These are phyloP conservation scores for Chiridota heheva DNA, from an alignment of 35 echinoderm and acorn worm genomes.

Conservation along the genomic window DNA sequence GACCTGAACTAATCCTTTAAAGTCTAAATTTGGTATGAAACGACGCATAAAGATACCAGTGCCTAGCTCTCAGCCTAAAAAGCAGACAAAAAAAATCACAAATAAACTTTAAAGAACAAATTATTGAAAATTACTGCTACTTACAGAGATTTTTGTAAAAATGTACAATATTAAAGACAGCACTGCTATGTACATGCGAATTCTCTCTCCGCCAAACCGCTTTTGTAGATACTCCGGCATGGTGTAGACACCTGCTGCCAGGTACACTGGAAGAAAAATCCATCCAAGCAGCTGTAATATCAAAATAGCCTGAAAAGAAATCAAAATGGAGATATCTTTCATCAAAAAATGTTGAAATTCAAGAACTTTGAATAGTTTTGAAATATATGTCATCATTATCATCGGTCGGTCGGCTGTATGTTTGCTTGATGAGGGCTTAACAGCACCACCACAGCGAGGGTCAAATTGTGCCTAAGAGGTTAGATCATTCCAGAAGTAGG, in stretches of 20 bases:
- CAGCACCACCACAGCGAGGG: too few species aligned
- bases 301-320: conserved; percentile 68
- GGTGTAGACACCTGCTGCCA: conserved; percentile 89
- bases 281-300: conserved; percentile 85
- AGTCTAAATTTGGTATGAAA: background rate
- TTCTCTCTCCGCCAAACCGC: conserved; percentile 75
- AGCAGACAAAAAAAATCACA: background rate
- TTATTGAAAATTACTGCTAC: background rate
- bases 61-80: background rate
- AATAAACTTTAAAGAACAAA: background rate
- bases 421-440: too few species aligned
- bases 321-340: too few species aligned
- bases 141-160: conserved; percentile 96
- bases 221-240: conserved; percentile 95
- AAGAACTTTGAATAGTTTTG: too few species aligned
- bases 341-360: too few species aligned
- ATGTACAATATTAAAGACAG: conserved; percentile 82
- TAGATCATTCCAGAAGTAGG: too few species aligned
- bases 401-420: too few species aligned
- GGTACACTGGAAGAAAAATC: conserved; percentile 94
- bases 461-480: too few species aligned
- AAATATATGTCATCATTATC: too few species aligned
- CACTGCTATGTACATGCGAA: conserved; percentile 83
- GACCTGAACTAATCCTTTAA: background rate
- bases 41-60: background rate